Base-by-base conservation (phyloP, 1,140 invertebrate genomes). In the Tetragonula clypearis region DNA sequence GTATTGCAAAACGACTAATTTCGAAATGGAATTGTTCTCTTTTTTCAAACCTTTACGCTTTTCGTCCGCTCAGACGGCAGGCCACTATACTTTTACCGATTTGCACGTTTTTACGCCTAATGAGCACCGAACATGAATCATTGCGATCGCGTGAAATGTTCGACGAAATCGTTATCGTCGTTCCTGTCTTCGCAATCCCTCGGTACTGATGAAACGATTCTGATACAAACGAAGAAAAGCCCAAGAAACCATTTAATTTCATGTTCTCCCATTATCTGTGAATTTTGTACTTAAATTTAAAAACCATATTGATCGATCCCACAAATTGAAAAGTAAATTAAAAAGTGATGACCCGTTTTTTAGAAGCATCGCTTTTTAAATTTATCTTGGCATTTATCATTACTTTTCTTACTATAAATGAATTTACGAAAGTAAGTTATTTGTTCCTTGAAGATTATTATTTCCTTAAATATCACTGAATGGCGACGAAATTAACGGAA, bases 111-210 rank as follows among this genome's bases (percentile, higher is more conserved):
- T 83, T 83, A 86, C 66, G 56, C 15, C 58, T 30, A 49, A 60
- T 49, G 66, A 79, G 19, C 84, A 49, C 14, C 58, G 49, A 87
- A 87, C 73, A 71, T 74, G 41, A 55, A 79, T 82, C 86, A 78
- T 49, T 58, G 58, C 35, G 12, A 62, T 77, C 49, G 62, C 41
- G 72, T 74, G 55, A 79, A 62, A 56, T 17, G 2, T 62, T 76
- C 26, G 1, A 73, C 23, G 21, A 75, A 79, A 81, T 62, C 58
- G 14, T 60, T 49, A 49, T 49, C 21, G 12, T 41, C 19, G 1
- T 71, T 41, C 12, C 21, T 71, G 17, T 49, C 35, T 71, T n/a
- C 1, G 8, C 4, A 15, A 8, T 35, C 19, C 14, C 35, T 23
- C 21, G 19, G 12, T 12, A 12, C 21, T 9, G 11, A 41, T 14